Evolutionary conservation across 2,797 vertebrate genomes (phyloP).

Genomic region (Gymnocypris eckloni): DNA sequence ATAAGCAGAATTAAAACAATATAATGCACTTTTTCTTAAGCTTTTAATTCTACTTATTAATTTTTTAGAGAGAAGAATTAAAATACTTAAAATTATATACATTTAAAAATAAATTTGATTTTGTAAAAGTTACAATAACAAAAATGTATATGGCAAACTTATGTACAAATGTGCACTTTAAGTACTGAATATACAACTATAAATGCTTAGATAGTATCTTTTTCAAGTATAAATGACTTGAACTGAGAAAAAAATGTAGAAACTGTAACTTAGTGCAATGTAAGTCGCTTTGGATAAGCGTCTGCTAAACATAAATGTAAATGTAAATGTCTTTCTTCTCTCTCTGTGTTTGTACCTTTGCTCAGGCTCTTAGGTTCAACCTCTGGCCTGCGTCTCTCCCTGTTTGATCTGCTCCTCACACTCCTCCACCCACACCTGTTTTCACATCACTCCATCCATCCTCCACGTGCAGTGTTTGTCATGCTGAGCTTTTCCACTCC

Average conservation of each 20-base stretch:
- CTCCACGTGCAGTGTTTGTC: conserved; percentile 43
- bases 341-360: conserved; percentile 60
- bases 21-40: too few relatives aligned
- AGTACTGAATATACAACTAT: neutral
- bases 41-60: too few relatives aligned
- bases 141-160: neutral
- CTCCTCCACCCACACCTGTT: conserved; percentile 41
- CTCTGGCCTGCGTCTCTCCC: conserved; percentile 7
- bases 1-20: too few relatives aligned
- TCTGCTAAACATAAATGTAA: too few relatives aligned
- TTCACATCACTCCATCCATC: conserved; percentile 48
- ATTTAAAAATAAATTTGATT: too few relatives aligned
- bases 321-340: conserved; percentile 15
- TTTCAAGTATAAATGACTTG: neutral
- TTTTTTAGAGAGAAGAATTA: too few relatives aligned
- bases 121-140: neutral
- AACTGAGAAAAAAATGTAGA: too few relatives aligned
- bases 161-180: neutral
- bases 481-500: neutral
- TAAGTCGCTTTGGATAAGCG: too few relatives aligned
- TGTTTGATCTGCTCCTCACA: conserved; percentile 21
- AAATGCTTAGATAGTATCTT: neutral
- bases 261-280: too few relatives aligned
- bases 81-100: too few relatives aligned
- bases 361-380: neutral